Evolutionary conservation across 2,888 invertebrate species (phyloP).

Genomic region (Theodoxus fluviatilis): DNA sequence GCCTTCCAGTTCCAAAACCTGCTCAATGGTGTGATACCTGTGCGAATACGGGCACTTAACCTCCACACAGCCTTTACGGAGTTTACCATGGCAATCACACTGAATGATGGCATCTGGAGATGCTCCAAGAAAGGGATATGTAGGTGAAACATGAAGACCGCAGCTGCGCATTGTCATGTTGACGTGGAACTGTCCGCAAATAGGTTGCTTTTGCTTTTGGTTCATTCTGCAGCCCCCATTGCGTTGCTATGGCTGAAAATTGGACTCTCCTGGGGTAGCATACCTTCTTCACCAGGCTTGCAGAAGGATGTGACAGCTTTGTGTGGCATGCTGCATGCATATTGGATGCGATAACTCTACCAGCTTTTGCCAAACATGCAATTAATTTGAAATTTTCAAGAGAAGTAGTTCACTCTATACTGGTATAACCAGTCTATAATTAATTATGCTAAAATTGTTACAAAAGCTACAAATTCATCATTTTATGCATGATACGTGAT

Average conservation of each 20-base stretch:
- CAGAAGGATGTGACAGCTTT: neutral
- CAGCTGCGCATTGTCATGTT: neutral
- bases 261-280: neutral
- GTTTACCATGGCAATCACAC: slow-evolving; percentile 25
- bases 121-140: neutral
- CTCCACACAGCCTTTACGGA: slow-evolving; percentile 4
- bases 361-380: too few species aligned
- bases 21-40: slow-evolving; percentile 12
- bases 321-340: neutral
- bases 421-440: too few species aligned
- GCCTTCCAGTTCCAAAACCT: slow-evolving; percentile 9
- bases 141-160: slow-evolving; percentile 1
- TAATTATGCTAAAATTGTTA: too few species aligned
- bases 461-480: too few species aligned
- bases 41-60: slow-evolving; percentile 27
- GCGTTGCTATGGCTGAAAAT: neutral
- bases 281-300: neutral
- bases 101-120: slow-evolving; percentile 27
- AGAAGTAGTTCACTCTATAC: too few species aligned
- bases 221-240: neutral
- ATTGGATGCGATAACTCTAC: neutral
- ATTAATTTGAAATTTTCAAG: too few species aligned
- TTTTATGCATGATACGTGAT: too few species aligned
- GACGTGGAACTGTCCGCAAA: neutral
- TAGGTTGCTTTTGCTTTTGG: neutral